Conservation (phyloP, 2,888 invertebrate genomes). For the Aphrophora alni region DNA sequence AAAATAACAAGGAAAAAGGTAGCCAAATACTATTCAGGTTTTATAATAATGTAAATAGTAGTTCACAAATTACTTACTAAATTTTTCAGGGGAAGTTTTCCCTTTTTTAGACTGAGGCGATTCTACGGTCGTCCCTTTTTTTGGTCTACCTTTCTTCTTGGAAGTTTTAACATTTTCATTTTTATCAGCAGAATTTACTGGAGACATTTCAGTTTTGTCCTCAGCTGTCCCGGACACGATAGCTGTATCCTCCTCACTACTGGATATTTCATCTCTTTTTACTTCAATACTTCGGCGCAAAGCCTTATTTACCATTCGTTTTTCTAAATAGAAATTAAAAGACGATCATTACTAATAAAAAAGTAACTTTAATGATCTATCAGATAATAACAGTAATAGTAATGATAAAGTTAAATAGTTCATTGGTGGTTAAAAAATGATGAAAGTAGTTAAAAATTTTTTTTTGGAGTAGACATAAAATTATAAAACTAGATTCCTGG, state of each 20-base stretch:
- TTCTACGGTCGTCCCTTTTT: constrained; percentile 13
- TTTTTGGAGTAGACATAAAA: too few relatives aligned
- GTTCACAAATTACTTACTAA: neutral
- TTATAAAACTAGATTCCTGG: too few relatives aligned
- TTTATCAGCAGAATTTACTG: constrained; percentile 32
- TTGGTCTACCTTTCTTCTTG: constrained; percentile 11
- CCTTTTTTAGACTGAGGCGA: neutral
- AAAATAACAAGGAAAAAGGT: too few relatives aligned
- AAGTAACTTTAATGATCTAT: too few relatives aligned
- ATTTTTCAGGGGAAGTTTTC: constrained; percentile 14
- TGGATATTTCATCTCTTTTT: constrained; percentile 52
- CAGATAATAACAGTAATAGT: too few relatives aligned
- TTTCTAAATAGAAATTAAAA: constrained; percentile 25
- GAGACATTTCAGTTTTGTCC: constrained; percentile 38
- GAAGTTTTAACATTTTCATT: neutral
- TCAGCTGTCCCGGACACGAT: constrained; percentile 47
- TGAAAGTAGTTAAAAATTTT: too few relatives aligned
- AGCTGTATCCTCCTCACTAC: constrained; percentile 44
- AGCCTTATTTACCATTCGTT: constrained; percentile 51
- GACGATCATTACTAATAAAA: too few relatives aligned
- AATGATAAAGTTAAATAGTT: too few relatives aligned
- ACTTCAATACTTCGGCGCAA: constrained; percentile 56
- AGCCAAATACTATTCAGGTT: too few relatives aligned
- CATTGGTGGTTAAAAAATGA: too few relatives aligned
- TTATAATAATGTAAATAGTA: too few relatives aligned